Percentiles rank a stretch among this genome's conserved stretches.
These are phyloP conservation scores for Bombus balteatus DNA, from an alignment of 1,140 invertebrate genomes.

Conservation along the genomic window DNA sequence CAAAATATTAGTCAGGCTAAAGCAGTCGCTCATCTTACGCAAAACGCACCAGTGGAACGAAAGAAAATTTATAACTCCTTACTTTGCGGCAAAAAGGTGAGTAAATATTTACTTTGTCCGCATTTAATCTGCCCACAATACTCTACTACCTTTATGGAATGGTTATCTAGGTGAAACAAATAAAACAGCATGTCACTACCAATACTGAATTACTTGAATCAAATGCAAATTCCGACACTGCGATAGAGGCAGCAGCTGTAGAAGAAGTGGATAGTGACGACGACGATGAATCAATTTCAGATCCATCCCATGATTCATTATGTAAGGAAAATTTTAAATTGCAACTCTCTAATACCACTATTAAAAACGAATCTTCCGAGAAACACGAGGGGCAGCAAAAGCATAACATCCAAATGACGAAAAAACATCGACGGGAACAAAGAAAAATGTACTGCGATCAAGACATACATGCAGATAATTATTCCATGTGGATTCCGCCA, in stretches of 20 bases:
- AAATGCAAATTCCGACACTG: not conserved
- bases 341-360: not conserved
- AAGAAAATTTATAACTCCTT: not conserved
- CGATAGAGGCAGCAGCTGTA: not conserved
- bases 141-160: not conserved
- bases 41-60: slow-evolving; percentile 40
- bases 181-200: not conserved
- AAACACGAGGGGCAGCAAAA: not conserved
- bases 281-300: not conserved
- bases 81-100: slow-evolving; percentile 1
- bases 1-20: slow-evolving; percentile 1
- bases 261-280: slow-evolving; percentile 24
- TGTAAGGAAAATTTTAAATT: not conserved
- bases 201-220: too few relatives aligned
- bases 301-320: not conserved
- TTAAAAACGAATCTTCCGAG: not conserved
- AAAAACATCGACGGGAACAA: not conserved
- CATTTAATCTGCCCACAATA: not conserved
- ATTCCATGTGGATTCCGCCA: slow-evolving; percentile 91
- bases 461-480: slow-evolving; percentile 85
- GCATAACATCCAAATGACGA: not conserved
- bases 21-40: slow-evolving; percentile 44
- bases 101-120: not conserved
- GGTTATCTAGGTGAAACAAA: not conserved
- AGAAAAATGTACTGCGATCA: slow-evolving; percentile 74